Base-by-base conservation (phyloP, 2,888 invertebrate species). In the Incurvaria masculella region DNA sequence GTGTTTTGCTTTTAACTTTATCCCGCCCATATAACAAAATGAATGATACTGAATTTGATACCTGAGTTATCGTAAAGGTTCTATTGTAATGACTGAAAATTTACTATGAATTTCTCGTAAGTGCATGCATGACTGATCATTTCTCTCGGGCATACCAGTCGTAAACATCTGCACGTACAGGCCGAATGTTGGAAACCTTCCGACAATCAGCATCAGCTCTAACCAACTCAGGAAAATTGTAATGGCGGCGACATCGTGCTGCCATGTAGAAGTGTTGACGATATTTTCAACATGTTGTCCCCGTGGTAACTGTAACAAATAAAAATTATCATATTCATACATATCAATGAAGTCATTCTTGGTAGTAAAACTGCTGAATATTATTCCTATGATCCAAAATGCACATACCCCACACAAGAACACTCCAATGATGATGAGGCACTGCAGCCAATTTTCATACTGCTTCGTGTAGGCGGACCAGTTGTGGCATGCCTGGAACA, bases 141-240 rank as follows among this genome's bases (percentile, higher is more conserved):
- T n/a, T n/a, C n/a, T n/a, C n/a, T n/a, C n/a, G 14, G 21, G 20
- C 4, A 44, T 56, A 82, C 83, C 85, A 59, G 87, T 89, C 1
- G 90, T 89, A 64, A 92, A 91, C 91, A 93, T 92, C 70, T 92
- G 91, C 19, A 93, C 87, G 62, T 92, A 92, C 2, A 92, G 73
- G 1, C 92, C 92, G 57, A 92, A 92, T 55, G 88, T 88, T 27
- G 92, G 93, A 66, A 93, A 92, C 48, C 92, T 76, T 19, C 91
- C 92, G 16, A 93, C 86, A 21, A 92, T 83, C 83, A 91, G 87
- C 89, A 93, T 90, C 16, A 91, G 69, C 62, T 93, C 91, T 6
- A 91, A 65, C 92, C 92, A 93, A 38, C 89, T 86, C 46, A 91
- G 71, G 52, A 92, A 85, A 58, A 92, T 86, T 1, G 89, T 88